Base-by-base conservation (phyloP, 2,113 vertebrate genomes). In the Sinocyclocheilus rhinocerous region DNA sequence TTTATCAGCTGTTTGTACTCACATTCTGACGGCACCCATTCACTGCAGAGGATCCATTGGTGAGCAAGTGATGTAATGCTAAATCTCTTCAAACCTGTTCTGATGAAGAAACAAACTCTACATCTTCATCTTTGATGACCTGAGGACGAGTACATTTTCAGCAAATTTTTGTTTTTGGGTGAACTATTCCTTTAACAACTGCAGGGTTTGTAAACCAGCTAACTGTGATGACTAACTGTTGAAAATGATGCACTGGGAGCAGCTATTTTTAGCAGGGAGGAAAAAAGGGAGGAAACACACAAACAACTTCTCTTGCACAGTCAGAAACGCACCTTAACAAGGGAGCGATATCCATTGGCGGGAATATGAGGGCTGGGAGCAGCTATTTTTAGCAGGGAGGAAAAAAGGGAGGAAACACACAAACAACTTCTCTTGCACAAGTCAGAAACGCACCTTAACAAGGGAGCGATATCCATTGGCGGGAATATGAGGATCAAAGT, bases 381-480 rank as follows among this genome's bases (percentile, higher is more conserved):
- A n/a, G n/a, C n/a, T n/a, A n/a, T n/a, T n/a, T n/a, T n/a, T n/a
- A n/a, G n/a, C n/a, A n/a, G n/a, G n/a, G n/a, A n/a, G n/a, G n/a
- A n/a, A n/a, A n/a, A n/a, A n/a, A n/a, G n/a, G n/a, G n/a, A n/a
- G n/a, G n/a, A n/a, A n/a, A n/a, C n/a, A n/a, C n/a, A n/a, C n/a
- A 50, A 76, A 55, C 4, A 22, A 15, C 55, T 42, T 61, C 55
- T 80, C 33, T 63, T 39, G 29, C 65, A 65, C n/a, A 20, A 20
- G 42, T 45, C 42, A 45, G 45, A 76, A 20, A 83, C 12, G 1
- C 39, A 80, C 95, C 93, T 97, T 97, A 48, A 96, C 95, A 70
- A 97, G 93, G 24, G 97, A 97, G 88, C 97, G 97, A 92, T 96
- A 98, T 59, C 97, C 97, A 0, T 98, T 98, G 79, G 96, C 97